phyloP scores from a whole-genome alignment of 2,888 invertebrate genomes.

The Eustalomyia histrio region DNA sequence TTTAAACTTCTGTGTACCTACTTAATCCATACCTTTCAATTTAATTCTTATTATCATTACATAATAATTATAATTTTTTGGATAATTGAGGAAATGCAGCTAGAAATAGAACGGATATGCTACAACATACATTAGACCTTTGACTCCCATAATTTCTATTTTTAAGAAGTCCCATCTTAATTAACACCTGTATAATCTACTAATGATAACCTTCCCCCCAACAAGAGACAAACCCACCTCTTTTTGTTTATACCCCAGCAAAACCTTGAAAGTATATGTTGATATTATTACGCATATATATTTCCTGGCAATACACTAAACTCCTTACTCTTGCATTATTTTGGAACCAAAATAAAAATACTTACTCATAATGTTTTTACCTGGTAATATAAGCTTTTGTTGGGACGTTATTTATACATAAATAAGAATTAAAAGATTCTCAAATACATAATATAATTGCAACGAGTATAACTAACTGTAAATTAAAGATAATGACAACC shows the following conservation, averaged over 20 bases:
- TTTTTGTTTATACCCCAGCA: no score
- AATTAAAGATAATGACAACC: conserved; percentile 64
- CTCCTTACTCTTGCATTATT: no score
- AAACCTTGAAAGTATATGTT: no score
- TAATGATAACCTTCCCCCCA: conserved; percentile 43
- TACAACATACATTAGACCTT: conserved; percentile 6
- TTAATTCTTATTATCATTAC: conserved; percentile 32
- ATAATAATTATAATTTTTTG: conserved; percentile 12
- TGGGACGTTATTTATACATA: conserved; percentile 14
- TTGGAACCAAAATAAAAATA: no score
- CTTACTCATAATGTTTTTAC: no score
- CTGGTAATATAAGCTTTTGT: no score
- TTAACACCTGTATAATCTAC: conserved; percentile 34
- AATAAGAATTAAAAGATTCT: neutral
- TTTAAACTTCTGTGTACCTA: neutral
- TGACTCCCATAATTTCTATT: conserved; percentile 1
- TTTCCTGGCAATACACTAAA: no score
- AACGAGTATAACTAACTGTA: conserved; percentile 51
- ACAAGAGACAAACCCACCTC: conserved; percentile 10
- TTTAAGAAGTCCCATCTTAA: conserved; percentile 20
- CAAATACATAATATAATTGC: neutral
- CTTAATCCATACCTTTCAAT: neutral
- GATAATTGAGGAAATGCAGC: conserved; percentile 51
- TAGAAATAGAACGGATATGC: conserved; percentile 32
- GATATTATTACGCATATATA: no score